A percentile compares a stretch with the other conserved stretches of the same genome.
Conservation (phyloP, 2,888 invertebrate species). For the Drosophila kanekoi region DNA sequence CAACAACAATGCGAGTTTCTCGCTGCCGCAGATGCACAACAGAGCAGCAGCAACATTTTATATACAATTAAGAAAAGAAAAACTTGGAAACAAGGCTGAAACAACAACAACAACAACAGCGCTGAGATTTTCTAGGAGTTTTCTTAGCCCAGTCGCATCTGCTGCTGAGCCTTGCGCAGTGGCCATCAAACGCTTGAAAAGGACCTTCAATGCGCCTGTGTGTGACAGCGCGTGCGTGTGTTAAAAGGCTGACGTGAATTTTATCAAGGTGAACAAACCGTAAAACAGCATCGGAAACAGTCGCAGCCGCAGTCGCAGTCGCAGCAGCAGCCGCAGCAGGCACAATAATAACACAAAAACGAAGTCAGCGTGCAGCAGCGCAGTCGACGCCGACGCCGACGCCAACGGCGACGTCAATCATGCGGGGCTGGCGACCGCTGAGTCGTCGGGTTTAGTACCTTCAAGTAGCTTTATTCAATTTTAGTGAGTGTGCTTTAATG, state of each 20-base stretch:
- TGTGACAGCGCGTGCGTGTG: conserved; percentile 56
- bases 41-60: conserved; percentile 24
- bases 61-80: conserved; percentile 57
- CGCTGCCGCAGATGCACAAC: conserved; percentile 65
- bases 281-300: conserved; percentile 56
- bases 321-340: conserved; percentile 11
- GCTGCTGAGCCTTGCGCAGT: conserved; percentile 21
- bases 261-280: conserved; percentile 80
- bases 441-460: conserved; percentile 66
- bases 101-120: conserved; percentile 5
- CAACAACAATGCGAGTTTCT: conserved; percentile 43
- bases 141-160: conserved; percentile 31
- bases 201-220: conserved; percentile 65
- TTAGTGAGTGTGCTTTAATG: conserved; percentile 80
- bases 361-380: conserved; percentile 11
- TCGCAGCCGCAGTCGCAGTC: conserved; percentile 17
- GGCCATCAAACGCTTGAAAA: conserved; percentile 66
- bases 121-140: conserved; percentile 61
- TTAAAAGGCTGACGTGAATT: conserved; percentile 71
- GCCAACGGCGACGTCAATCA: conserved; percentile 44
- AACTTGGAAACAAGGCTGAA: conserved; percentile 68
- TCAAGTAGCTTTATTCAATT: conserved; percentile 73
- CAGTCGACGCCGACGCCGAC: conserved; percentile 8
- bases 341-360: conserved; percentile 22
- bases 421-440: conserved; percentile 41